Evolutionary conservation across 2,113 vertebrate genomes (phyloP).

Genomic region (Phainopepla nitens): DNA sequence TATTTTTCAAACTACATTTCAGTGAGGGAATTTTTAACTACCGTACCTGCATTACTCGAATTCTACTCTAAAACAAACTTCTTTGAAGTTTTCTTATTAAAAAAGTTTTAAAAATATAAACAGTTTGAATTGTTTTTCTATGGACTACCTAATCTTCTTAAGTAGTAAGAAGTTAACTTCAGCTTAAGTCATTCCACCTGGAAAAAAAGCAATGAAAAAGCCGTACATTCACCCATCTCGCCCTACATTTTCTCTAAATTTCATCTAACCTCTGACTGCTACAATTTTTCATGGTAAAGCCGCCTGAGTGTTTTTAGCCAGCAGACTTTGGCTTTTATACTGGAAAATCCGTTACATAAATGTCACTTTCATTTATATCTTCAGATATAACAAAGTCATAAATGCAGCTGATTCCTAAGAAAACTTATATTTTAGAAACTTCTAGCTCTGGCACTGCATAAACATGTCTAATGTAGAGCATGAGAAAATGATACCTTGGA

Average conservation of each 20-base stretch:
- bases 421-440: neutral
- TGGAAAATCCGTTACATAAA: conserved; percentile 28
- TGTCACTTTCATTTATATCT: conserved; percentile 22
- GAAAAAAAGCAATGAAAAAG: neutral
- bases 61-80: conserved; percentile 19
- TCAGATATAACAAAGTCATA: neutral
- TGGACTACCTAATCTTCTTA: conserved; percentile 27
- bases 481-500: neutral
- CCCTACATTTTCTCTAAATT: neutral
- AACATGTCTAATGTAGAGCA: neutral
- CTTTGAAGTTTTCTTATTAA: conserved; percentile 63
- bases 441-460: neutral
- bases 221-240: neutral
- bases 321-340: conserved; percentile 18
- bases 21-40: conserved; percentile 25
- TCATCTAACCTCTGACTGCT: neutral
- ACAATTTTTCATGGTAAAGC: conserved; percentile 21
- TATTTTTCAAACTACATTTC: conserved; percentile 43
- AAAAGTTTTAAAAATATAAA: conserved; percentile 52
- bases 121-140: conserved; percentile 51
- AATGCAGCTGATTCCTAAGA: conserved; percentile 11
- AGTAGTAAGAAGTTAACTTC: conserved; percentile 32
- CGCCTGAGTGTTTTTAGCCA: conserved; percentile 10
- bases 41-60: conserved; percentile 7
- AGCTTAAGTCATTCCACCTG: neutral